phyloP scores from a whole-genome alignment of 1,140 invertebrate genomes.

The Megalopta genalis region DNA sequence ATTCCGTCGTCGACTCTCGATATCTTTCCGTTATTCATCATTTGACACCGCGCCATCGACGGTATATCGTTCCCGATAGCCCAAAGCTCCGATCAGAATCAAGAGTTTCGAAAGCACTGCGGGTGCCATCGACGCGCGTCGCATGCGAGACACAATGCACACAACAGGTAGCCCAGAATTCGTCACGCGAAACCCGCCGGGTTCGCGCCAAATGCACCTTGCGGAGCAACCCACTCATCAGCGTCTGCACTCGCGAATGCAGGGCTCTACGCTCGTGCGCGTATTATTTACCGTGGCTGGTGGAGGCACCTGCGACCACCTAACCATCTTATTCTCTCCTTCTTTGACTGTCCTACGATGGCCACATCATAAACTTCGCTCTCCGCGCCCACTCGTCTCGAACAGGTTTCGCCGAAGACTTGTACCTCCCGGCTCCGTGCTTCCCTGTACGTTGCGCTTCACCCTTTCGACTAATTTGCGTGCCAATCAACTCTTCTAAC shows the following conservation, averaged over 20 bases:
- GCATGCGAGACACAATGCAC: background rate
- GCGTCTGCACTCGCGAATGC: constrained; percentile 8
- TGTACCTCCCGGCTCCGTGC: constrained; percentile 7
- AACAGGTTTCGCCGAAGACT: constrained; percentile 60
- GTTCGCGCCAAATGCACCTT: constrained; percentile 20
- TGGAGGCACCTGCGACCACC: constrained; percentile 48
- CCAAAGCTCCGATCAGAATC: background rate
- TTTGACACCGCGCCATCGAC: too few relatives aligned
- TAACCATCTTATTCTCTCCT: constrained; percentile 53
- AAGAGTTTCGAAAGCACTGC: background rate
- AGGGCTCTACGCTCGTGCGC: constrained; percentile 31
- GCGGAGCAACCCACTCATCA: constrained; percentile 27
- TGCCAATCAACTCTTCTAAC: too few relatives aligned
- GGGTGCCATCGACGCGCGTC: background rate
- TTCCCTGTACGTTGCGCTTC: background rate
- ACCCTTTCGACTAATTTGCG: background rate
- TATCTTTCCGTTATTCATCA: too few relatives aligned
- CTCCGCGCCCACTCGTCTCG: constrained; percentile 63
- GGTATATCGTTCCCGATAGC: too few relatives aligned
- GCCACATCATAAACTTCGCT: constrained; percentile 60
- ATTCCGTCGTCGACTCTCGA: too few relatives aligned
- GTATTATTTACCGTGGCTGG: constrained; percentile 53
- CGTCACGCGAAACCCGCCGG: constrained; percentile 15
- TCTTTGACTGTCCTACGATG: constrained; percentile 47
- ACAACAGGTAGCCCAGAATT: background rate